Evolutionary conservation across 1,140 invertebrate genomes (phyloP).

Genomic region (Hypothenemus hampei): DNA sequence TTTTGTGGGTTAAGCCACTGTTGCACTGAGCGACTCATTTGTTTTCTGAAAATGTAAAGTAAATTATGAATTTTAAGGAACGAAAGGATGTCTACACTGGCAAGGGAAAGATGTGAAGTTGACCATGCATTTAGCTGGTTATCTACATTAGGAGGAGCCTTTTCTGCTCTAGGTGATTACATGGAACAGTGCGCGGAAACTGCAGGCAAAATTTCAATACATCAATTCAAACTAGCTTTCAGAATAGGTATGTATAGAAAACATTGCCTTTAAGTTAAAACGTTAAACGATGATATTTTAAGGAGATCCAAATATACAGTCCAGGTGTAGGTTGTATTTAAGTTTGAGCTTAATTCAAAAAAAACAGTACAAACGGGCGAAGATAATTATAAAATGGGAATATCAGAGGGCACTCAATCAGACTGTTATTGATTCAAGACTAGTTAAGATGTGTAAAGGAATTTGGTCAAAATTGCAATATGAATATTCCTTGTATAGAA

Average conservation of each 20-base stretch:
- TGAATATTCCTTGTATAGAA: conserved; percentile 33
- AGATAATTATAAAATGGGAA: conserved; percentile 60
- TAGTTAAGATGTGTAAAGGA: conserved; percentile 76
- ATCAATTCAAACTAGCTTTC: conserved; percentile 75
- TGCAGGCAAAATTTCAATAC: conserved; percentile 79
- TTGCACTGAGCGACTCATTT: no score
- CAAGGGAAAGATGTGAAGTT: conserved; percentile 65
- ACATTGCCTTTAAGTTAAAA: no score
- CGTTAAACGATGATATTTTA: no score
- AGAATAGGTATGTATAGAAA: conserved; percentile 52
- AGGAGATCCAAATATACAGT: conserved; percentile 71
- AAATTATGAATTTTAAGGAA: conserved; percentile 28
- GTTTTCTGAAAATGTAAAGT: no score
- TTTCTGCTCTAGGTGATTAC: conserved; percentile 86
- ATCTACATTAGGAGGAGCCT: conserved; percentile 93
- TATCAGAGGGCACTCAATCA: conserved; percentile 53
- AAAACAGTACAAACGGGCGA: conserved; percentile 59
- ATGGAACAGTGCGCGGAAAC: conserved; percentile 72
- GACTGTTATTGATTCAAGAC: conserved; percentile 52
- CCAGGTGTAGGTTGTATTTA: conserved; percentile 78
- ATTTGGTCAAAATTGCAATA: conserved; percentile 78
- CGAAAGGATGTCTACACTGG: conserved; percentile 39
- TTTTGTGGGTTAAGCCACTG: no score
- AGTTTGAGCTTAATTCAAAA: conserved; percentile 84
- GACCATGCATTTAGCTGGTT: conserved; percentile 89